These are phyloP conservation scores for Leucophenga montana DNA, from an alignment of 2,888 invertebrate genomes.

Conservation along the genomic window DNA sequence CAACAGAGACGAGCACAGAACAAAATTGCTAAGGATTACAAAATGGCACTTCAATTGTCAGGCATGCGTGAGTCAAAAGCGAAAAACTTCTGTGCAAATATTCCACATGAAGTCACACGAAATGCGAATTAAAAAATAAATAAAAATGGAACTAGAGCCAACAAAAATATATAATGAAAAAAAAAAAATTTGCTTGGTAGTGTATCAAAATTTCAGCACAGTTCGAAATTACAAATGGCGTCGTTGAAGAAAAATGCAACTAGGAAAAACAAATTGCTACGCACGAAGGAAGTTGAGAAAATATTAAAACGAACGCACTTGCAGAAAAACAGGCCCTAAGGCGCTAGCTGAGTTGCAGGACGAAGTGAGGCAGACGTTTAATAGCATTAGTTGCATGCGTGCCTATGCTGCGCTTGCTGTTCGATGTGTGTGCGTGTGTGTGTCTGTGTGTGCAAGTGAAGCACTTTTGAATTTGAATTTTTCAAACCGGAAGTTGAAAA, in stretches of 20 bases:
- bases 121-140: constrained; percentile 59
- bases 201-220: constrained; percentile 18
- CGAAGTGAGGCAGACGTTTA: constrained; percentile 1
- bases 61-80: constrained; percentile 63
- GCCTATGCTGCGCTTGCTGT: too few species aligned
- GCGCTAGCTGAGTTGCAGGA: too few species aligned
- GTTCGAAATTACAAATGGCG: constrained; percentile 11
- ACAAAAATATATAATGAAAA: constrained; percentile 4
- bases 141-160: constrained; percentile 39
- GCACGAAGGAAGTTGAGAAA: constrained; percentile 17
- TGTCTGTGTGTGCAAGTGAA: constrained; percentile 35
- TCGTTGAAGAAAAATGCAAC: too few species aligned
- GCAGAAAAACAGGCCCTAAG: too few species aligned
- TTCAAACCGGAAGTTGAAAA: constrained; percentile 49
- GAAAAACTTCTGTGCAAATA: constrained; percentile 60
- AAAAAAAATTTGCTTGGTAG: constrained; percentile 15
- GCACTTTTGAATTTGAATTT: constrained; percentile 37
- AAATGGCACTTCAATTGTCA: constrained; percentile 38
- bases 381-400: constrained; percentile 21
- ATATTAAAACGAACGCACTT: constrained; percentile 10
- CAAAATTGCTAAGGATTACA: constrained; percentile 4
- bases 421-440: constrained; percentile 31
- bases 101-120: constrained; percentile 67
- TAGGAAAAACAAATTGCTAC: constrained; percentile 3
- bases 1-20: not conserved